A percentile compares a stretch with the other conserved stretches of the same genome.
phyloP scores from a whole-genome alignment of 2,113 vertebrate species.

The Opisthocomus hoazin region DNA sequence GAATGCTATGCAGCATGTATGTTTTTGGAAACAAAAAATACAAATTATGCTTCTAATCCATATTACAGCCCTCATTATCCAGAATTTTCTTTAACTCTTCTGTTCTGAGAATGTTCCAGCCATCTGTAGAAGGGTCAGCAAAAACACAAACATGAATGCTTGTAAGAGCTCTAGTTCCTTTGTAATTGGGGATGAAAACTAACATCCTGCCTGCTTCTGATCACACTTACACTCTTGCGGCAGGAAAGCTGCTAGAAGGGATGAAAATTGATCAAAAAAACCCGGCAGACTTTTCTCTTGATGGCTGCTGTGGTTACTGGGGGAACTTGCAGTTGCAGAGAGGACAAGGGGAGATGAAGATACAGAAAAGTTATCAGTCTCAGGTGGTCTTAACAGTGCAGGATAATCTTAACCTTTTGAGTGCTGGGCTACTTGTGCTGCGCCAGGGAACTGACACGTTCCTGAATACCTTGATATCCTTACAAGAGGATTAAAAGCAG shows the following conservation, averaged over 20 bases:
- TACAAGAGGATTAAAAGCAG: slow-evolving; percentile 11
- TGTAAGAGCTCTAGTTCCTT: neutral
- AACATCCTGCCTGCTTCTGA: slow-evolving; percentile 2
- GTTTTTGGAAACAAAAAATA: neutral
- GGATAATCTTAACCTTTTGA: neutral
- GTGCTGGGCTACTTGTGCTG: neutral
- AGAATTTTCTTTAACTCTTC: slow-evolving; percentile 3
- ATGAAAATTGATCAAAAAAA: slow-evolving; percentile 5
- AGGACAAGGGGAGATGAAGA: neutral
- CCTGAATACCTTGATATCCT: neutral
- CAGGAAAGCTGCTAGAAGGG: slow-evolving; percentile 11
- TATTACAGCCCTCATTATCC: neutral
- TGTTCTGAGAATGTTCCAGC: neutral
- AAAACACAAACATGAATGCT: neutral
- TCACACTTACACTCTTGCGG: neutral
- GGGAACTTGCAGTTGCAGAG: neutral
- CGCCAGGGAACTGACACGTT: neutral
- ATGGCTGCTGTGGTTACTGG: neutral
- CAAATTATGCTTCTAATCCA: neutral
- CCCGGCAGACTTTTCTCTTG: neutral
- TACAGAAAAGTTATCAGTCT: neutral
- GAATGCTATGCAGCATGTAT: neutral
- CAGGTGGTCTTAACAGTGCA: neutral
- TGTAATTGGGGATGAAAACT: slow-evolving; percentile 3
- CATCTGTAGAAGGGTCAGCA: neutral